Percentiles rank a stretch among this genome's conserved stretches.
These are phyloP conservation scores for Diarsia mendica DNA, from an alignment of 2,888 invertebrate genomes.

Conservation along the genomic window DNA sequence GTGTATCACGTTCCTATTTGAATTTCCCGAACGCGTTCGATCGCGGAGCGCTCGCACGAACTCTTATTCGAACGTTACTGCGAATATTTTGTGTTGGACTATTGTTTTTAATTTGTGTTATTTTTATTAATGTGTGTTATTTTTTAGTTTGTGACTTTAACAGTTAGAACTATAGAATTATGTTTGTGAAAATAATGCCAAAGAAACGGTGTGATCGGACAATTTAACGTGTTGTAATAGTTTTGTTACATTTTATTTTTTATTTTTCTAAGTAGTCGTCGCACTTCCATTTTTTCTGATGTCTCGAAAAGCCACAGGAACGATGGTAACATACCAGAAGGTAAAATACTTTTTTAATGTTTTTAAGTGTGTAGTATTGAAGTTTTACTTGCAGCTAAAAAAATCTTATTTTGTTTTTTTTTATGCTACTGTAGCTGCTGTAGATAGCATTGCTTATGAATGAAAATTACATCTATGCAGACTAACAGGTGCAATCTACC, in stretches of 20 bases:
- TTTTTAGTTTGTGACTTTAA: slow-evolving; percentile 74
- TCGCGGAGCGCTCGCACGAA: slow-evolving; percentile 78
- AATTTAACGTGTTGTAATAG: slow-evolving; percentile 79
- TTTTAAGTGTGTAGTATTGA: background rate
- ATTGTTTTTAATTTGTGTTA: slow-evolving; percentile 76
- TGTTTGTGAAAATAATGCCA: slow-evolving; percentile 83
- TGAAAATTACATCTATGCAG: background rate
- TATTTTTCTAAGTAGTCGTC: slow-evolving; percentile 73
- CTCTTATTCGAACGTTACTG: slow-evolving; percentile 75
- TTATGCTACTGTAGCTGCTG: slow-evolving; percentile 1
- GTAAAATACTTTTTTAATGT: slow-evolving; percentile 69
- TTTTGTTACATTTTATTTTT: slow-evolving; percentile 73
- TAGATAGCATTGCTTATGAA: background rate
- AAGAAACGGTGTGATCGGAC: slow-evolving; percentile 86
- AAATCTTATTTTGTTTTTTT: background rate
- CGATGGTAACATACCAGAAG: slow-evolving; percentile 87
- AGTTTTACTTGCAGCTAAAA: background rate
- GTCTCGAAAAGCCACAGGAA: slow-evolving; percentile 85
- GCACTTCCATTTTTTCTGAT: slow-evolving; percentile 79
- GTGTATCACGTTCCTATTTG: slow-evolving; percentile 77
- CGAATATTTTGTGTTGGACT: slow-evolving; percentile 78
- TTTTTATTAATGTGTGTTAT: slow-evolving; percentile 68
- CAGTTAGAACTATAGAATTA: slow-evolving; percentile 64
- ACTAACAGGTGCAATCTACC: background rate
- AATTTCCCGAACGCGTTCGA: slow-evolving; percentile 77